Evolutionary conservation across 2,797 vertebrate genomes (phyloP), one percentile per base, ranked within the genome.

Genomic region (Serranus cabrilla): DNA sequence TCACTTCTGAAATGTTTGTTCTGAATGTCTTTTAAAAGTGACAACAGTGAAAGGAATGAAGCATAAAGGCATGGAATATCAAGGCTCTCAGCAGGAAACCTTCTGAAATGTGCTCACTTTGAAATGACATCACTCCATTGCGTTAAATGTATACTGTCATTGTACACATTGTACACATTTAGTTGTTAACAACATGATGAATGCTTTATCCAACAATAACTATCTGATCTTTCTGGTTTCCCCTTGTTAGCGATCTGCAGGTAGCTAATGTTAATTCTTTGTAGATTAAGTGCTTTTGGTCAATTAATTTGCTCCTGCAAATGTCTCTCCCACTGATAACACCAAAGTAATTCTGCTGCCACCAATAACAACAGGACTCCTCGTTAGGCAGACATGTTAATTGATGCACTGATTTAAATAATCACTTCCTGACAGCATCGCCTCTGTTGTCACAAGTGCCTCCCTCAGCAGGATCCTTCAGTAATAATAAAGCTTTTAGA

Each of bases 371-470:
- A 61, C 84, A 68, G 74, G 84, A 83, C 65, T 82, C 62, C 81
- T 90, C 80, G 43, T 90, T 91, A 93, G 79, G 66, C 50, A 69
- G 77, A 87, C 79, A 74, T 64, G 75, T 82, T 92, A 89, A 89
- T 87, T 90, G 86, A 85, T 87, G 78, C 76, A 39, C 80, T 76
- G 71, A 86, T 87, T 91, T 90, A 77, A 90, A 91, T 91, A 92
- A 91, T 91, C 88, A 80, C 82, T 84, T 90, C 81, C 88, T 87
- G 86, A 93, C 83, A 88, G 83, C 79, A 88, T 87, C 74, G 79
- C 57, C 68, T 88, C 75, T 71, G 63, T 68, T 79, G 74, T 87
- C 86, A 78, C 74, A 62, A 77, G 78, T 60, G 77, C 51, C 50
- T 69, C 69, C 42, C 78, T 82, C 88, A 80, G 84, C 80, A 77